phyloP scores from a whole-genome alignment of 2,888 invertebrate genomes.

The Tryphoninae sp. region DNA sequence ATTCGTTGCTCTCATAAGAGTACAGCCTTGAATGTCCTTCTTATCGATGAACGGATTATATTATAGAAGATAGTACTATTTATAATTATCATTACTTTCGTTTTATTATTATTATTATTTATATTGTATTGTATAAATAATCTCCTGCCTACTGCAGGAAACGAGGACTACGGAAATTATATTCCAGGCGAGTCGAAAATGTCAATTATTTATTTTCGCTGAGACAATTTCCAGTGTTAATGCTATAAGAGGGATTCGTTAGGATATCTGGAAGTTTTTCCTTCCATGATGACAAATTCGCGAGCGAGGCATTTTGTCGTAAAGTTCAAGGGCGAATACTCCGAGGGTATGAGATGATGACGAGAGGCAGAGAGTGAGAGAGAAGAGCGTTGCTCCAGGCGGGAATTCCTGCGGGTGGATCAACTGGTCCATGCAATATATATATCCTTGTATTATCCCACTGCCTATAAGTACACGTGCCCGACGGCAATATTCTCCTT shows the following conservation, averaged over 20 bases:
- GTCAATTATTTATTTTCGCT: not conserved
- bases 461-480: constrained; percentile 31
- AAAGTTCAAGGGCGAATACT: constrained; percentile 65
- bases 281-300: constrained; percentile 5
- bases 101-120: not conserved
- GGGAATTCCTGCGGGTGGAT: constrained; percentile 54
- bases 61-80: not conserved
- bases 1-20: not conserved
- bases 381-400: constrained; percentile 20
- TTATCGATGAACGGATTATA: not conserved
- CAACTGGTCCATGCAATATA: constrained; percentile 62
- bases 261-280: constrained; percentile 12
- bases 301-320: constrained; percentile 30
- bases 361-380: not conserved
- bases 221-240: not conserved
- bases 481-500: not conserved
- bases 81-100: not conserved
- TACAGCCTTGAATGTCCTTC: not conserved
- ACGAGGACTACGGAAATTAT: too few species aligned
- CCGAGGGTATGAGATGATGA: constrained; percentile 51
- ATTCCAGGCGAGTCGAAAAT: not conserved
- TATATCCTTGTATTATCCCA: constrained; percentile 20
- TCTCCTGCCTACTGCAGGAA: too few species aligned
- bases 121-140: too few species aligned
- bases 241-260: not conserved